Base-by-base conservation (phyloP, 2,797 vertebrate genomes). In the Enteromius viviparus region DNA sequence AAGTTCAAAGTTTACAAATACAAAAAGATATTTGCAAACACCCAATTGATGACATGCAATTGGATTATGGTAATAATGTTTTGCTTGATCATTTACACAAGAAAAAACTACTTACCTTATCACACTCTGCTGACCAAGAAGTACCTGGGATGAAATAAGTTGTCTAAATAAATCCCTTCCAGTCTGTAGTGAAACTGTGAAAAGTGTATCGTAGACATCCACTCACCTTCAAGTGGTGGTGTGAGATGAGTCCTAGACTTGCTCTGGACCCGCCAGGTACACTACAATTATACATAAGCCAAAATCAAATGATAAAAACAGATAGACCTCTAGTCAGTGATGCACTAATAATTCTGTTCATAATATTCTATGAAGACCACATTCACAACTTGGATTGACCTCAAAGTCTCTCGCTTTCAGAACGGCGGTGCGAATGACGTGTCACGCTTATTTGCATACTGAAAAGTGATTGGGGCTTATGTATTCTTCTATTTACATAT, bases 161-260 rank as follows among this genome's bases (percentile, higher is more conserved):
- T 34, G 40, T 40, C 40, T 34, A 72, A 49, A 68, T 45, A 3
- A 55, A 29, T 42, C 11, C 21, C 5, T 21, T 10, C 17, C 6
- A 5, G 40, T 21, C 6, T 21, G 9, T 51, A 55, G 49, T 17
- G 7, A 55, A 71, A 40, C 3, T 21, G 23, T n/a, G 1, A 53
- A 5, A 29, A 12, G 40, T 69, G 45, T 65, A 19, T 40, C 7
- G 23, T 55, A 26, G 8, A 51, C 26, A 1, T 66, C 26, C 34
- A 47, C 87, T 87, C 76, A 81, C 87, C 84, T 85, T 11, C 65
- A 78, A 37, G 34, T 76, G 78, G 51, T 19, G 34, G 6, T 51
- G 68, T 60, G 26, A 11, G 45, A 32, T 42, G 10, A 51, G 78
- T 6, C 75, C 11, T 7, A 23, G 21, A 47, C 40, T 45, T 75